Base-by-base conservation (phyloP, 2,888 invertebrate genomes). In the Holacanthella duospinosa region DNA sequence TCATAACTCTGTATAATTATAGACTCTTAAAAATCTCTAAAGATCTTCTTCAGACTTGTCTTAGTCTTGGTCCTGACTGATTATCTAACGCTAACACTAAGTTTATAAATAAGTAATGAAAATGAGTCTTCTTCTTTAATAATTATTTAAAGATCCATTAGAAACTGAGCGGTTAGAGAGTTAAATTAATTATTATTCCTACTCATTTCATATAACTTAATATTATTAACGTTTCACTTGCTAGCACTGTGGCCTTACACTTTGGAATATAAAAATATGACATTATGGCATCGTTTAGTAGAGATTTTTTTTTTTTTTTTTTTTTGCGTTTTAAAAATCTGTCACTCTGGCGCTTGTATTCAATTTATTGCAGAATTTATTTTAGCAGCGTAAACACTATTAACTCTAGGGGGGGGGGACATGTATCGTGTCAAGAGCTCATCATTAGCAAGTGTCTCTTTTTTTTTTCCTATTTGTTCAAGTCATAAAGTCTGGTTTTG, bases 371-470 rank as follows among this genome's bases (percentile, higher is more conserved):
- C 48, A 48, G 48, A 9, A 4, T 48, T 48, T 21, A 48, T 9
- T 48, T 21, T 9, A 16, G 4, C 21, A 21, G 48, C 48, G 48
- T 48, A n/a, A 48, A 48, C 21, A n/a, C 48, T 21, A 48, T 9
- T 16, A n/a, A 16, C n/a, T 48, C 48, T 21, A n/a, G n/a, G n/a
- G n/a, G n/a, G n/a, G n/a, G 48, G 48, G n/a, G 19, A 48, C 4
- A 48, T 48, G 48, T 4, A 48, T 9, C 6, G 48, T 48, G 48
- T 48, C 48, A 48, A 48, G 48, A 9, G 12, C 48, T 48, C 48
- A 21, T 48, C 48, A 48, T 48, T 48, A 48, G 48, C 48, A 48
- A 48, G 48, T 48, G 48, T 48, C 48, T 48, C 48, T 21, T 48
- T 9, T 9, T 48, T 36, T 36, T 16, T 16, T 12, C 36, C 48